Evolutionary conservation across 2,113 vertebrate genomes (phyloP), one percentile per base, ranked within the genome.

Genomic region (Accipiter cooperii): DNA sequence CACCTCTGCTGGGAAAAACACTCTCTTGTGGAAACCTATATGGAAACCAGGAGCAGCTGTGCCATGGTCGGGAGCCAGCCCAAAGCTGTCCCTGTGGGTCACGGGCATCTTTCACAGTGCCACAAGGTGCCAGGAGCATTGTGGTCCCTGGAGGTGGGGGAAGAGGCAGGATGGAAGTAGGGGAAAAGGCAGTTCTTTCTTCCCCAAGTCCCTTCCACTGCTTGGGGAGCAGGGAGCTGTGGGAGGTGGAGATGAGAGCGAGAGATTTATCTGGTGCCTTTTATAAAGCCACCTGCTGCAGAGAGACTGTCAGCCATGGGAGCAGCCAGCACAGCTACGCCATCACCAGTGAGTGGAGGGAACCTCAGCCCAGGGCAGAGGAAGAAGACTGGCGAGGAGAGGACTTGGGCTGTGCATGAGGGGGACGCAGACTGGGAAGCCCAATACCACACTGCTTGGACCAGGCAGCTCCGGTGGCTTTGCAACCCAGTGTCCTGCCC

Each of bases 261-360:
- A 65, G 82, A 96, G 14, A 31, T 69, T 85, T 71, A 82, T 65
- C 44, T 74, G 49, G 75, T 76, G 58, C 54, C 36, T 31, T 77
- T 88, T 46, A 66, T 74, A 86, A 90, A 88, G 78, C 58, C 76
- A 86, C 58, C 34, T 68, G 64, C 71, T 77, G 26, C 40, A 83
- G 29, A 60, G 33, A 86, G 34, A 33, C 49, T 69, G 46, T 17
- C 46, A 82, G 68, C 57, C 40, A 29, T 1, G 3, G 89, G 15
- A 87, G 34, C 4, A 6, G 42, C 49, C 74, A 86, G 84, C 65
- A 40, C 9, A 51, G 57, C 44, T 68, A 42, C 20, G 71, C 40
- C 3, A 0, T 34, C 34, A 52, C 13, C 3, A 2, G 60, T 6
- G 31, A 38, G n/a, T 1, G 0, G 2, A 52, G 22, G 57, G 21